These are phyloP conservation scores for Leptosomus discolor DNA, from an alignment of 2,113 vertebrate genomes.

Conservation along the genomic window DNA sequence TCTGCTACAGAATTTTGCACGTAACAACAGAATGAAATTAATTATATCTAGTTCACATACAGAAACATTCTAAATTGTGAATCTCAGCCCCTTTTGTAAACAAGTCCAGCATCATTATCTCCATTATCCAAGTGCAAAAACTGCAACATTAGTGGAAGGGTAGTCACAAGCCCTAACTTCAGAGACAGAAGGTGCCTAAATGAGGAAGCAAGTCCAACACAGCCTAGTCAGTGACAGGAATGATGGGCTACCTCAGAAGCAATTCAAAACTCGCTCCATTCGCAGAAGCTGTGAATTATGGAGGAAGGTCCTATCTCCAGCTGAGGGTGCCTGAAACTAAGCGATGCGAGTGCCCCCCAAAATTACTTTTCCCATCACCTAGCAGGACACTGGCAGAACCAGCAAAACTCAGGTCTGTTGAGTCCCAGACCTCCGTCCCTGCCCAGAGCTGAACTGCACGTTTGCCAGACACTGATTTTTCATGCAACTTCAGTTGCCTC, in stretches of 20 bases:
- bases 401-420: background rate
- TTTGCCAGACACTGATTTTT: background rate
- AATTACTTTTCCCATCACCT: background rate
- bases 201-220: background rate
- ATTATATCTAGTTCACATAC: background rate
- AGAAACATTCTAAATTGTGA: background rate
- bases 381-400: background rate
- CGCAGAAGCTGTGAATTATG: background rate
- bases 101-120: background rate
- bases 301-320: background rate
- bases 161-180: background rate
- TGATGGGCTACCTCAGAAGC: background rate
- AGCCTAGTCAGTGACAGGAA: background rate
- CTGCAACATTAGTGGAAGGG: background rate
- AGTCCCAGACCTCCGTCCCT: background rate
- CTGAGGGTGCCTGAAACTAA: background rate
- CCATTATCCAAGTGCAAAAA: background rate
- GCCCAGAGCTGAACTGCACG: accelerated
- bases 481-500: background rate
- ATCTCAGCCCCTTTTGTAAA: background rate
- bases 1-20: background rate
- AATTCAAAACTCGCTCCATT: background rate
- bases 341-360: accelerated
- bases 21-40: background rate
- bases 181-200: background rate